Percentiles rank a stretch among this genome's conserved stretches.
These are phyloP conservation scores for Oscheius onirici DNA, from an alignment of 2,888 invertebrate species.

Conservation along the genomic window DNA sequence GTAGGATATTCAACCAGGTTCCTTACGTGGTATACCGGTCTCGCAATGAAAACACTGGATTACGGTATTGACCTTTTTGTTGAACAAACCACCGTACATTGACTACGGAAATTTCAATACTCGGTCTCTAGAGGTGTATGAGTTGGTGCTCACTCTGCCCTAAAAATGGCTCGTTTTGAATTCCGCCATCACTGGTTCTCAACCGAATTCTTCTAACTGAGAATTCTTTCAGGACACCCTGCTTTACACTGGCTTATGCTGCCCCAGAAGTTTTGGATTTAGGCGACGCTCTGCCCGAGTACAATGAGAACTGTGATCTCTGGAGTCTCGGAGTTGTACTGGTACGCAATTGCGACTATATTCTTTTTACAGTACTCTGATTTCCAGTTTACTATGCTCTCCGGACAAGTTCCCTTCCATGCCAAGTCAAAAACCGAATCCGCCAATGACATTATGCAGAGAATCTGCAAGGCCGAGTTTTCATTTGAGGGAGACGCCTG, in stretches of 20 bases:
- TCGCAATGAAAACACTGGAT: too few relatives aligned
- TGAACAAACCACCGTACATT: too few relatives aligned
- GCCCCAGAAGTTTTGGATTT: slow-evolving; percentile 89
- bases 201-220: not conserved
- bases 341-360: slow-evolving; percentile 74
- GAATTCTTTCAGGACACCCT: slow-evolving; percentile 80
- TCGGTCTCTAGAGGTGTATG: too few relatives aligned
- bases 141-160: too few relatives aligned
- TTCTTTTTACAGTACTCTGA: not conserved
- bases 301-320: slow-evolving; percentile 91
- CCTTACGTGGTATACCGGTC: too few relatives aligned
- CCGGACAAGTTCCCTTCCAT: slow-evolving; percentile 88
- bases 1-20: too few relatives aligned
- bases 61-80: too few relatives aligned
- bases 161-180: too few relatives aligned
- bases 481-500: slow-evolving; percentile 81
- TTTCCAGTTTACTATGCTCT: slow-evolving; percentile 82
- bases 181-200: too few relatives aligned
- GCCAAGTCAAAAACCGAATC: slow-evolving; percentile 79
- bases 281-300: slow-evolving; percentile 76
- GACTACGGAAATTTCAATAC: too few relatives aligned
- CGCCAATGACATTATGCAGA: slow-evolving; percentile 81
- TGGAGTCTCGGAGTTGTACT: slow-evolving; percentile 95
- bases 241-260: slow-evolving; percentile 92
- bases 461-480: slow-evolving; percentile 84